Percentiles rank a stretch among this genome's conserved stretches.
These are phyloP conservation scores for Pipistrellus nathusii DNA, from an alignment of 2,797 vertebrate species.

Conservation along the genomic window DNA sequence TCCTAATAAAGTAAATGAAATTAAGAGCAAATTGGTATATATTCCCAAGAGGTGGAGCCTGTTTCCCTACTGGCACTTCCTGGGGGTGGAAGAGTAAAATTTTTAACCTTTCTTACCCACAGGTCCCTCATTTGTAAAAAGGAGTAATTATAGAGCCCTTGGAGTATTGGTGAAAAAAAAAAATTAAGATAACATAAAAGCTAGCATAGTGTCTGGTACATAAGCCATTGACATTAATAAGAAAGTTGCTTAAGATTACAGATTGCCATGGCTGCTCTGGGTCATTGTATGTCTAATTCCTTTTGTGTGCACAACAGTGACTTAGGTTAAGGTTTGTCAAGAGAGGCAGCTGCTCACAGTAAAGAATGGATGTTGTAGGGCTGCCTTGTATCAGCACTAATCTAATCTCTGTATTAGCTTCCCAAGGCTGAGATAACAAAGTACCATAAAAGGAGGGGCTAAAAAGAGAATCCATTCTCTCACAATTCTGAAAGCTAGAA, in stretches of 20 bases:
- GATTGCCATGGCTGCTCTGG: neutral
- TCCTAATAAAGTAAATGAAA: slow-evolving; percentile 31
- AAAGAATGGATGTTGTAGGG: neutral
- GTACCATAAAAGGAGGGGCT: neutral
- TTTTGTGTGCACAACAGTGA: neutral
- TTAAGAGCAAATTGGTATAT: neutral
- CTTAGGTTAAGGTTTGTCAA: neutral
- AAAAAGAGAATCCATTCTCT: neutral
- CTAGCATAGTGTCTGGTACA: neutral
- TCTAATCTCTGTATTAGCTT: neutral
- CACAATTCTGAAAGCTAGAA: neutral
- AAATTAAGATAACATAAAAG: neutral
- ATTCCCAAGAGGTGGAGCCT: neutral
- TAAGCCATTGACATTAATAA: neutral
- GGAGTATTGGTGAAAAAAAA: neutral
- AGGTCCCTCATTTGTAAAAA: neutral
- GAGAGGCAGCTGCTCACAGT: neutral
- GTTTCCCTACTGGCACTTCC: neutral
- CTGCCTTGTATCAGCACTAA: neutral
- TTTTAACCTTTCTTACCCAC: neutral
- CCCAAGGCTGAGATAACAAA: neutral
- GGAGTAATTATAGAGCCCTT: neutral
- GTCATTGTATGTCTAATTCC: neutral
- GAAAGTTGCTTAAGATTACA: neutral
- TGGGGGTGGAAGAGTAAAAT: neutral